These are phyloP conservation scores for Diorhabda carinulata DNA, from an alignment of 1,140 invertebrate species.

Conservation along the genomic window DNA sequence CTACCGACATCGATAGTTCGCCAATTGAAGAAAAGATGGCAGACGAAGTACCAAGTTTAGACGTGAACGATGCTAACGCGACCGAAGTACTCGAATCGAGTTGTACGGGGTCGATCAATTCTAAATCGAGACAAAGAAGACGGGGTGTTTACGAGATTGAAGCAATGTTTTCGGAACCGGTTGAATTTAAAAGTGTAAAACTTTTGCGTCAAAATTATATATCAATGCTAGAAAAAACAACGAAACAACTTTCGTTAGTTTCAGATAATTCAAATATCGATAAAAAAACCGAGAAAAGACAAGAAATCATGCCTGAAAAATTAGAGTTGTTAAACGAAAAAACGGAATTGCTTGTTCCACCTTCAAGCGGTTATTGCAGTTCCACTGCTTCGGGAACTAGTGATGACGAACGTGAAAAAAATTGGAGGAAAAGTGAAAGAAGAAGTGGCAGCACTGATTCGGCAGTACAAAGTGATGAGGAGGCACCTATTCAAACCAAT, in stretches of 20 bases:
- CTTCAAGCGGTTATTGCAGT: slow-evolving; percentile 42
- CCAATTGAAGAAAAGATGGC: slow-evolving; percentile 27
- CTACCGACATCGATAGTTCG: background rate
- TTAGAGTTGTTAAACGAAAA: slow-evolving; percentile 14
- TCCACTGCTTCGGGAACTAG: slow-evolving; percentile 40
- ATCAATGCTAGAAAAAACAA: slow-evolving; percentile 35
- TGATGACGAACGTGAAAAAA: slow-evolving; percentile 39
- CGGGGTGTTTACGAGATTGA: slow-evolving; percentile 35
- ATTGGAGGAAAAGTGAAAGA: slow-evolving; percentile 29
- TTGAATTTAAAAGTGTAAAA: slow-evolving; percentile 39
- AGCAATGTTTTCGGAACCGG: slow-evolving; percentile 11
- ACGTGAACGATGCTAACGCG: background rate
- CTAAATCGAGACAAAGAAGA: slow-evolving; percentile 32
- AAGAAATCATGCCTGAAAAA: slow-evolving; percentile 11
- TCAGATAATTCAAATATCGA: background rate
- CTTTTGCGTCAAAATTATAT: slow-evolving; percentile 37
- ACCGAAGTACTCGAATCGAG: slow-evolving; percentile 8
- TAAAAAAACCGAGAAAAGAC: background rate
- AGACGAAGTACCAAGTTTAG: slow-evolving; percentile 1
- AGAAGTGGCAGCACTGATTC: slow-evolving; percentile 55
- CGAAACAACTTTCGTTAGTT: slow-evolving; percentile 8
- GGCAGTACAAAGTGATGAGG: slow-evolving; percentile 53
- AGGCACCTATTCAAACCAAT: slow-evolving; percentile 41
- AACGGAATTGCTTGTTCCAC: slow-evolving; percentile 29
- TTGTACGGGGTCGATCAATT: slow-evolving; percentile 8